phyloP scores from a whole-genome alignment of 2,113 vertebrate genomes.

The Percina caprodes region DNA sequence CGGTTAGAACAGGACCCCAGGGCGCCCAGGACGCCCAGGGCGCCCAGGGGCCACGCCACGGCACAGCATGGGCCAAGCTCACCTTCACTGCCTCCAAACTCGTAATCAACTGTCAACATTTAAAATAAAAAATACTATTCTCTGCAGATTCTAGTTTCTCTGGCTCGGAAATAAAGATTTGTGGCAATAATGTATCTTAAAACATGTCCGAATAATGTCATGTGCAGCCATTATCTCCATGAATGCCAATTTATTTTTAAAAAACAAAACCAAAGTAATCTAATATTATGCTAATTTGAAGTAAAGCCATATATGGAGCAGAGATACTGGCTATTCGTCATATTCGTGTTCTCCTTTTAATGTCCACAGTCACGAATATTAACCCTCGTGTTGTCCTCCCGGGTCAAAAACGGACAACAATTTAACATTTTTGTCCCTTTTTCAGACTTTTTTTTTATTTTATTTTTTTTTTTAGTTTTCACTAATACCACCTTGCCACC shows the following conservation, averaged over 20 bases:
- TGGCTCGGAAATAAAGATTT: background rate
- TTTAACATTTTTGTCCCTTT: too few species aligned
- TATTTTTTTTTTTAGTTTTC: too few species aligned
- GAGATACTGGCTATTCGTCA: background rate
- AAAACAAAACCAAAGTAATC: too few species aligned
- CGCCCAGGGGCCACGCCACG: background rate
- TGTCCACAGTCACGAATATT: background rate
- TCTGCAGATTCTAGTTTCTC: background rate
- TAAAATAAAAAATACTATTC: too few species aligned
- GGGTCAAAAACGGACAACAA: too few species aligned
- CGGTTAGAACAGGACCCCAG: constrained; percentile 45
- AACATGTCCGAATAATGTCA: background rate
- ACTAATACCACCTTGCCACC: too few species aligned
- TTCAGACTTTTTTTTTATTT: too few species aligned
- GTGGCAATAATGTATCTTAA: background rate
- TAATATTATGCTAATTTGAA: background rate
- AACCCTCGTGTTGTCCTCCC: too few species aligned
- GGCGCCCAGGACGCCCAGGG: too few species aligned
- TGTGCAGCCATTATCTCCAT: background rate
- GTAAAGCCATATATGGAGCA: background rate
- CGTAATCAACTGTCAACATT: background rate
- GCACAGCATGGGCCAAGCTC: background rate
- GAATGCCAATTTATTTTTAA: background rate
- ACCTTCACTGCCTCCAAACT: background rate
- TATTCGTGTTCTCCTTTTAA: background rate